Base-by-base conservation (phyloP, 2,888 invertebrate genomes). In the Troglohyphantes excavatus region DNA sequence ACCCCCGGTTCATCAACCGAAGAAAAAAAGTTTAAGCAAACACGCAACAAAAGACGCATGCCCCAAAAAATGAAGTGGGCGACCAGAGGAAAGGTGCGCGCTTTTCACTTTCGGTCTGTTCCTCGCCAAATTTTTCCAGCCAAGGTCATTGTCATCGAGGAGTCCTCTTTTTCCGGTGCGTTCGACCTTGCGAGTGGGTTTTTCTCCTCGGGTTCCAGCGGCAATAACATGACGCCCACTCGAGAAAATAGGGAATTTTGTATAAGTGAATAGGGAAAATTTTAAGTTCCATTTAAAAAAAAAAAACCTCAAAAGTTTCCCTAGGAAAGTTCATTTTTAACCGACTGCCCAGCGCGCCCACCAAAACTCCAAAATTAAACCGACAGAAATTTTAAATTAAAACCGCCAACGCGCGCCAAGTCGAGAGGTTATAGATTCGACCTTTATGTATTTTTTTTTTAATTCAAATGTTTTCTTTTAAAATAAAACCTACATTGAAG, bases 141-240 rank as follows among this genome's bases (percentile, higher is more conserved):
- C 83, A 90, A 90, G 89, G 89, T 90, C 89, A 90, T 90, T 90
- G 89, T 90, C 89, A 90, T 67, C 78, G 46, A 21, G 17, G 23
- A 27, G 73, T 46, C 46, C 59, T 39, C 53, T 76, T 73, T 21
- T 75, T 67, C 76, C 65, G 75, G 73, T 67, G 76, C 33, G 29
- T 29, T 29, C 83, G 82, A 83, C 83, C 89, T 83, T 83, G 89
- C 67, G 76, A 63, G 73, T 70, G 70, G 72, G 39, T 21, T 68
- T 68, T 67, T 68, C n/a, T 7, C 39, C 13, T 39, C 39, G 43
- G 19, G 81, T 68, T 61, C 29, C 68, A 19, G 19, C 23, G 2
- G 17, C 39, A 59, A 53, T 21, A 82, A 82, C 46, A 65, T 23
- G n/a, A 27, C 73, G 46, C 73, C 83, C 23, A 73, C 83, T 5